Evolutionary conservation across 2,888 invertebrate genomes (phyloP), one percentile per base, ranked within the genome.

Genomic region (Mystacides longicornis): DNA sequence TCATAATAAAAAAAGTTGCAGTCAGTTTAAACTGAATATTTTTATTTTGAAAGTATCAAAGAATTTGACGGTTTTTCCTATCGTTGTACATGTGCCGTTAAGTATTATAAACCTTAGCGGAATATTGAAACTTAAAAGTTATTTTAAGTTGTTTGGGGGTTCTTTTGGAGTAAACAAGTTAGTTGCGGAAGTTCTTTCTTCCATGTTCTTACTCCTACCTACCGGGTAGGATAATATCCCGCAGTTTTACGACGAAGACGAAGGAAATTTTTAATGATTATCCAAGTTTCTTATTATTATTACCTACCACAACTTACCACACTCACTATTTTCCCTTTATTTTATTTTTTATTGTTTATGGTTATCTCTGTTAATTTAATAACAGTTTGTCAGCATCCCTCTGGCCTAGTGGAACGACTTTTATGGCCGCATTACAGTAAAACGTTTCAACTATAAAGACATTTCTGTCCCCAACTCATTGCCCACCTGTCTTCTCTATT

Each of bases 201-300:
- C 14, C n/a, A 7, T 37, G 4, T 7, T 7, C 3, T n/a, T 37
- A 37, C 3, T 3, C 16, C 4, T 14, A 37, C n/a, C 7, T 14
- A 37, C 16, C 14, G 14, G 4, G 14, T 37, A 27, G 16, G 37
- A n/a, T 14, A 16, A 37, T 37, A 37, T 37, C 37, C 37, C 37
- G 37, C 37, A 16, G 37, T 37, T 37, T 37, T 37, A 37, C 37
- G 37, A 37, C 37, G 37, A 37, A 37, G 37, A 37, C 37, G 37
- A 37, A 37, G 37, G 16, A 3, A 7, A 7, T 37, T 37, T 37
- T 37, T 7, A 37, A 37, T 37, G 37, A 37, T 37, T 37, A 37
- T 14, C 3, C 14, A 37, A 37, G 37, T 37, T 37, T 37, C 37
- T 14, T 3, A 37, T 37, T n/a, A 16, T 7, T n/a, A n/a, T n/a